Conservation (phyloP, 2,888 invertebrate species). For the Lycaena phlaeas region DNA sequence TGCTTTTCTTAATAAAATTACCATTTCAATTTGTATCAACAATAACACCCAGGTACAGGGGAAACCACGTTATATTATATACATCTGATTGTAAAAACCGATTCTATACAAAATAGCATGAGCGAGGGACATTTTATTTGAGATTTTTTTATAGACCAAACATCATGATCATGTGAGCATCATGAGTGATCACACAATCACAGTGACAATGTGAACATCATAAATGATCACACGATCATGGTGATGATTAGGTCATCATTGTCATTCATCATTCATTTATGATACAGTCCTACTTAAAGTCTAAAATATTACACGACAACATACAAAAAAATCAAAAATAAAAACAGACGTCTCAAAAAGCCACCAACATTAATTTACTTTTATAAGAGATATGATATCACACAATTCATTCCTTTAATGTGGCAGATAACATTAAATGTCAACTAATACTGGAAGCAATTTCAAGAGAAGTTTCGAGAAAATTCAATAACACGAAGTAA, state of each 20-base stretch:
- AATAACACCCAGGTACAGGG: constrained; percentile 4
- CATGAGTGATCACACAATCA: too few relatives aligned
- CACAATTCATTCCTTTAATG: constrained; percentile 5
- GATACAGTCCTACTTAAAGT: too few relatives aligned
- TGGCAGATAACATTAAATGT: constrained; percentile 10
- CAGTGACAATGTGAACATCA: too few relatives aligned
- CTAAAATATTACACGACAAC: too few relatives aligned
- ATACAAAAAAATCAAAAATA: too few relatives aligned
- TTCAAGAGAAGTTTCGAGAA: constrained; percentile 16
- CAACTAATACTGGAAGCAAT: constrained; percentile 11
- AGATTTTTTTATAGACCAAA: background rate
- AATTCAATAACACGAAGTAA: constrained; percentile 39
- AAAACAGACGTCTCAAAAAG: too few relatives aligned
- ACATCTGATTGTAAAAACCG: background rate
- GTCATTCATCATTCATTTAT: too few relatives aligned
- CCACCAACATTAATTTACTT: too few relatives aligned
- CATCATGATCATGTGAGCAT: too few relatives aligned
- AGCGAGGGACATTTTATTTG: background rate
- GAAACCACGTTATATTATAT: background rate
- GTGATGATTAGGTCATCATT: too few relatives aligned
- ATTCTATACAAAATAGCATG: background rate
- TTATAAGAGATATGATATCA: too few relatives aligned
- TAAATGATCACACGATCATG: too few relatives aligned
- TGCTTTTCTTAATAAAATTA: constrained; percentile 8
- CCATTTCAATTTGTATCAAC: constrained; percentile 8